A percentile compares a stretch with the other conserved stretches of the same genome.
phyloP scores from a whole-genome alignment of 2,888 invertebrate species.

The Orthonevra nobilis region DNA sequence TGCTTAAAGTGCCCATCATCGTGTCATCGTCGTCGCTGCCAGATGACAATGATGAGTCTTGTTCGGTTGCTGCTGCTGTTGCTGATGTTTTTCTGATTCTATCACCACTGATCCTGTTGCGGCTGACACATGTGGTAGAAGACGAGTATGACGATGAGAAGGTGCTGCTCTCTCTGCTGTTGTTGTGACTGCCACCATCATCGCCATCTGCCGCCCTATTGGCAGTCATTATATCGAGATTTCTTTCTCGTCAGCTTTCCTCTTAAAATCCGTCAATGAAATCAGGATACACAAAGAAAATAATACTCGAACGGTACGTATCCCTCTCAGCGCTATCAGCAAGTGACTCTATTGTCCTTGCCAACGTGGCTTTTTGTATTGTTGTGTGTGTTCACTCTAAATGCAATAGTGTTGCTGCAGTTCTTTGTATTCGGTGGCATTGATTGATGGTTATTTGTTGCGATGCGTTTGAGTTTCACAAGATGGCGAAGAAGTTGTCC shows the following conservation, averaged over 20 bases:
- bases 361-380: slow-evolving; percentile 24
- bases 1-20: slow-evolving; percentile 52
- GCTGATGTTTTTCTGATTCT: slow-evolving; percentile 48
- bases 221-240: slow-evolving; percentile 71
- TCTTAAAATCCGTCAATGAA: slow-evolving; percentile 45
- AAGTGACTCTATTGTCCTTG: slow-evolving; percentile 19
- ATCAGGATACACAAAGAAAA: slow-evolving; percentile 56
- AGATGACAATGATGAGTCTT: slow-evolving; percentile 7
- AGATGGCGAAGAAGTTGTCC: slow-evolving; percentile 32
- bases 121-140: slow-evolving; percentile 49
- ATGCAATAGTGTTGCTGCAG: slow-evolving; percentile 71
- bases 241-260: slow-evolving; percentile 63
- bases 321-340: slow-evolving; percentile 59
- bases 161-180: slow-evolving; percentile 54
- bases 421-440: slow-evolving; percentile 71
- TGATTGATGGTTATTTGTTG: slow-evolving; percentile 67
- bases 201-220: slow-evolving; percentile 70
- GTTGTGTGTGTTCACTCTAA: slow-evolving; percentile 64
- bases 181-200: slow-evolving; percentile 59
- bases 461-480: slow-evolving; percentile 53
- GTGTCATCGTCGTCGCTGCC: slow-evolving; percentile 33
- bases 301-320: slow-evolving; percentile 37
- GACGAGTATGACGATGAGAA: not conserved
- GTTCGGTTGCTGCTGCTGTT: slow-evolving; percentile 21
- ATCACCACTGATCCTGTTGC: slow-evolving; percentile 61